Evolutionary conservation across 2,113 vertebrate species (phyloP), one percentile per base, ranked within the genome.

Genomic region (Pagrus major): DNA sequence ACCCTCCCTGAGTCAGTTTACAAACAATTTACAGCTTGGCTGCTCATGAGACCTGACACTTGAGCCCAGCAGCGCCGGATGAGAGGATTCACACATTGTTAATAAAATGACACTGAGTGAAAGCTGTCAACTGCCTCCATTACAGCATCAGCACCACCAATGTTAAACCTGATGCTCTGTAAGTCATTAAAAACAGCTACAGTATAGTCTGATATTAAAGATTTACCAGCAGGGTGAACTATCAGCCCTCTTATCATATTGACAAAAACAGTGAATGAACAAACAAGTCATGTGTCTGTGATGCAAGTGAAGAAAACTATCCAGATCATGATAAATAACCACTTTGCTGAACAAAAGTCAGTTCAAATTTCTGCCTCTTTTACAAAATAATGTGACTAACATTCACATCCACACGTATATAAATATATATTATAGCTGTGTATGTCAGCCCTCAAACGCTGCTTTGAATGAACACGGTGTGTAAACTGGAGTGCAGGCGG

Each of bases 381-480:
- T 11, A 37, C 4, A 49, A 5, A 29, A 37, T 44, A 9, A 7
- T 12, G 7, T 11, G 27, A 42, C 31, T 1, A 69, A 47, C 18
- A 67, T 5, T 2, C 39, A 58, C 29, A 47, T 39, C 6, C 11
- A 52, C 10, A 6, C 9, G 16, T 5, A 15, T 4, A 0, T 31
- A 5, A n/a, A 10, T 33, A 14, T 11, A 5, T n/a, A n/a, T 2
- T 10, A 23, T 25, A 12, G 27, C 31, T 25, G 39, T 23, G 54
- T 15, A 3, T 58, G 7, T 23, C 55, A 18, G 46, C 29, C 12
- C 54, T 21, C 14, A 23, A 66, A 20, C 27, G 42, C 47, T 37
- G 42, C 58, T 23, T 39, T 54, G 63, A 10, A 27, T 33, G 29
- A 56, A 31, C 51, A 41, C 64, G 18, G 37, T 74, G 63, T 61